These are phyloP conservation scores for Siphonodentalium dalli DNA, from an alignment of 2,888 invertebrate species.

Conservation along the genomic window DNA sequence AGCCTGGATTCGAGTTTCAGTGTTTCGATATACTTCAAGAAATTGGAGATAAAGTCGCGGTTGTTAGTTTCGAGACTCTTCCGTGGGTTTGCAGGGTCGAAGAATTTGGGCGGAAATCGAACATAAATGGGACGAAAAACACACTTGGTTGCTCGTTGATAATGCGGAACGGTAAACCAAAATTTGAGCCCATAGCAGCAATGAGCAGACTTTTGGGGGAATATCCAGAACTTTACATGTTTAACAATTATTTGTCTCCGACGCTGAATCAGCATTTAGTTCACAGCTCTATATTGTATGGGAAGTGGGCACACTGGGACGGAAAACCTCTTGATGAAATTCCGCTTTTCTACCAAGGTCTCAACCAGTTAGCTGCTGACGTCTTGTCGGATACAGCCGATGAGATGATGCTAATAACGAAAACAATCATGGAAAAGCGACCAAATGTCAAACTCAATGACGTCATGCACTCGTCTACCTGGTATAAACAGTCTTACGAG, in stretches of 20 bases:
- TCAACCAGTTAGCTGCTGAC: constrained; percentile 22
- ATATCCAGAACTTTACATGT: constrained; percentile 24
- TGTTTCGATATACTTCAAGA: constrained; percentile 28
- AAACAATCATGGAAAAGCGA: constrained; percentile 19
- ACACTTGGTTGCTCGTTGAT: constrained; percentile 21
- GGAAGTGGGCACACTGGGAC: constrained; percentile 32
- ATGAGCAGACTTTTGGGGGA: constrained; percentile 27
- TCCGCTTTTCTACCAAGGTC: constrained; percentile 34
- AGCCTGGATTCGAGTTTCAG: constrained; percentile 42
- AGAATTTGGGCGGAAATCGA: constrained; percentile 31
- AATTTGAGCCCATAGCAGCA: constrained; percentile 1
- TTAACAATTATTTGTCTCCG: constrained; percentile 26
- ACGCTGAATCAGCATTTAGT: constrained; percentile 24
- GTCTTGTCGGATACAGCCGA: constrained; percentile 22
- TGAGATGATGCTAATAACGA: constrained; percentile 21
- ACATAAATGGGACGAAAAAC: constrained; percentile 31
- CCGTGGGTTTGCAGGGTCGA: constrained; percentile 41
- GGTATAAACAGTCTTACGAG: constrained; percentile 20
- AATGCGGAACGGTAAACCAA: constrained; percentile 14
- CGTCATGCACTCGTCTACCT: constrained; percentile 24
- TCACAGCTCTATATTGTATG: constrained; percentile 31
- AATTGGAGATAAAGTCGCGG: constrained; percentile 19
- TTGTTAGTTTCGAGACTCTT: constrained; percentile 37
- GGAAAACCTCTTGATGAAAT: constrained; percentile 25
- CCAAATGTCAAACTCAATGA: constrained; percentile 20